Evolutionary conservation across 2,113 vertebrate species (phyloP), one percentile per base, ranked within the genome.

Genomic region (Acanthochromis polyacanthus): DNA sequence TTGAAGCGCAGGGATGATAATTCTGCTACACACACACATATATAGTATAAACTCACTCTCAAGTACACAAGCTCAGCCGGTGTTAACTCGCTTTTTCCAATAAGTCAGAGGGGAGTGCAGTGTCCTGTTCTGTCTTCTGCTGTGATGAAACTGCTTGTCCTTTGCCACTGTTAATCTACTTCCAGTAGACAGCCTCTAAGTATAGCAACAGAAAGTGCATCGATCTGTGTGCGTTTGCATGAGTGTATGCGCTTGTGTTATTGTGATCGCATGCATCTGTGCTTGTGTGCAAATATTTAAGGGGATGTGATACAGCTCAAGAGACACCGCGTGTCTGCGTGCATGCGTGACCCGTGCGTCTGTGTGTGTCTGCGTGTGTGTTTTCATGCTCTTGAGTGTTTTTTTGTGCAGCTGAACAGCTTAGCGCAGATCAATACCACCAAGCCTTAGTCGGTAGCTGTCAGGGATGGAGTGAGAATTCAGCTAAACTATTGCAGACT

Each of bases 101-200:
- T 75, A 40, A 83, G 83, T 88, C 82, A 46, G 28, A 73, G 53
- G 46, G 69, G 66, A 65, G 71, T 65, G 71, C 50, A 71, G 73
- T 83, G 75, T 78, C 71, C 81, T 72, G 45, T 67, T 77, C 68
- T 80, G 71, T 68, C 71, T 40, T 78, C 48, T 59, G 46, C 59
- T 70, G 73, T 71, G 85, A 85, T 87, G 76, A 81, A 82, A 67
- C 70, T 53, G 65, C 78, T 83, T 82, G 84, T 84, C 89, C 78
- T 82, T 78, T 90, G 78, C 80, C 80, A 86, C 80, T 78, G 76
- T 86, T 89, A 90, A 92, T 89, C 81, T 78, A 88, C 85, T 88
- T 82, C 79, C 84, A 86, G 81, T 70, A 70, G 76, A 90, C 80
- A 71, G 71, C 62, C 82, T 25, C 25, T 83, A 80, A 87, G 82